Evolutionary conservation across 1,140 invertebrate species (phyloP).

Genomic region (Caerostris darwini): DNA sequence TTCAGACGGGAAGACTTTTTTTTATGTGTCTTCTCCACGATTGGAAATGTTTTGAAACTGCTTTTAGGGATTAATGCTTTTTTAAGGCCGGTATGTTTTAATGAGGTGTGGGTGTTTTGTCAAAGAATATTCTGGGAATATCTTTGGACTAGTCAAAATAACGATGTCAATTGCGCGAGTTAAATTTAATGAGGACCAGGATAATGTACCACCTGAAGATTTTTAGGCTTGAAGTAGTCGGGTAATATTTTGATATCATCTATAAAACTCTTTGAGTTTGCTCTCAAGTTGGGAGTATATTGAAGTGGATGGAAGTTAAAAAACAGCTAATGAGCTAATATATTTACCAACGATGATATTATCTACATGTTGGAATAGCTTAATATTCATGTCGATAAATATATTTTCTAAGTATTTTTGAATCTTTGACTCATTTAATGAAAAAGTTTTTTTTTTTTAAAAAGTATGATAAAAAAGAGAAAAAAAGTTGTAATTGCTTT

Average conservation of each 20-base stretch:
- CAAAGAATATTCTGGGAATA: neutral
- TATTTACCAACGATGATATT: neutral
- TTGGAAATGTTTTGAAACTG: neutral
- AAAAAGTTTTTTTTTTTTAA: too few species aligned
- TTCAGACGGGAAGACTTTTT: neutral
- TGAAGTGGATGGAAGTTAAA: neutral
- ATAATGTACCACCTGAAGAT: slow-evolving; percentile 42
- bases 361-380: neutral
- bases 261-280: neutral
- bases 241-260: neutral
- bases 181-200: slow-evolving; percentile 17
- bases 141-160: neutral
- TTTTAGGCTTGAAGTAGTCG: neutral
- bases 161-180: slow-evolving; percentile 4
- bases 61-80: neutral
- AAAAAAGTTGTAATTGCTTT: too few species aligned
- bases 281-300: neutral
- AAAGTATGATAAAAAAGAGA: too few species aligned
- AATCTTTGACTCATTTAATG: too few species aligned
- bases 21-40: neutral
- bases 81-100: slow-evolving; percentile 33
- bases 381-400: too few species aligned
- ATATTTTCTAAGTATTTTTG: too few species aligned
- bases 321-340: neutral
- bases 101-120: slow-evolving; percentile 48